A percentile compares a stretch with the other conserved stretches of the same genome.
phyloP scores from a whole-genome alignment of 2,797 vertebrate species.

The Champsocephalus esox region DNA sequence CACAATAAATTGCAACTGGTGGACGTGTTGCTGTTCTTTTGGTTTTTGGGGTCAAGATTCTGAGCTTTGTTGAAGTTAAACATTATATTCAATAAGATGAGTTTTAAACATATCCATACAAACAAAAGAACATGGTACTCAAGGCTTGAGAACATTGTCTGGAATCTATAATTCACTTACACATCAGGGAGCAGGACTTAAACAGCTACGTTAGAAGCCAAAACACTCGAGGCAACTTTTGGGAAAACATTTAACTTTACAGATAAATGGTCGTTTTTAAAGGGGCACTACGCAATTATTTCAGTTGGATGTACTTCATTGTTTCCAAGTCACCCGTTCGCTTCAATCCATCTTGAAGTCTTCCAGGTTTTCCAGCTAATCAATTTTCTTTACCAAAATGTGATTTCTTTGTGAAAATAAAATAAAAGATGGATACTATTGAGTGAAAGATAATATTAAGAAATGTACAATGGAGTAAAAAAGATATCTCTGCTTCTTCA shows the following conservation, averaged over 20 bases:
- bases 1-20: neutral
- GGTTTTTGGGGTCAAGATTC: constrained; percentile 1
- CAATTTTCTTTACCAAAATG: too few species aligned
- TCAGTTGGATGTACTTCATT: neutral
- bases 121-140: neutral
- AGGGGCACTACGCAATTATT: too few species aligned
- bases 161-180: neutral
- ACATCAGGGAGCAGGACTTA: neutral
- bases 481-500: too few species aligned
- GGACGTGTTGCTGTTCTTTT: neutral
- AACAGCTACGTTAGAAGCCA: neutral
- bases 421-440: too few species aligned
- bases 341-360: too few species aligned
- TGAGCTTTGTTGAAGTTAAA: neutral
- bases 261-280: too few species aligned
- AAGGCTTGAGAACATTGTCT: neutral
- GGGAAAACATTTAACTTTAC: neutral
- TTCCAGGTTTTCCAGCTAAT: too few species aligned
- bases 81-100: neutral
- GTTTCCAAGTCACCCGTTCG: too few species aligned
- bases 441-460: too few species aligned
- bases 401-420: too few species aligned
- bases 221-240: neutral
- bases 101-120: neutral
- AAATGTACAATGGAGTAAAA: too few species aligned